Evolutionary conservation across 2,888 invertebrate species (phyloP), one percentile per base, ranked within the genome.

Genomic region (Drosophila cognata): DNA sequence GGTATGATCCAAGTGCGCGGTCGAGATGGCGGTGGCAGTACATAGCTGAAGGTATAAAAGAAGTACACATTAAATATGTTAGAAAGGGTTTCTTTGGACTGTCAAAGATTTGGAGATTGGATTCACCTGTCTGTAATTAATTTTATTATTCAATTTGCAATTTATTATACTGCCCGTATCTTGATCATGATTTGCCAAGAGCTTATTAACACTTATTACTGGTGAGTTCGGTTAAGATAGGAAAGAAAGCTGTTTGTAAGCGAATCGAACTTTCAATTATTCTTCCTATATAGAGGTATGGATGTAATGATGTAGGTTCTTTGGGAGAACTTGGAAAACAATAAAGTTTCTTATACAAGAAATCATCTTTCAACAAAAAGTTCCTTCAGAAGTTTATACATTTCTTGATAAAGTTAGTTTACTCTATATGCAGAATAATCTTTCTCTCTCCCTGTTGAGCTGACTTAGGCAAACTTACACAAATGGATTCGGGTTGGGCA

Each of bases 401-500:
- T 43, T 21, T 21, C 13, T 21, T 46, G 7, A 7, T 4, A 21
- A 21, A 13, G 2, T 13, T 7, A 21, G 0, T 46, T 13, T 21
- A 6, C 10, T 10, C n/a, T 41, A 2, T 5, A 11, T 11, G 41
- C 2, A n/a, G 10, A n/a, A 5, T 10, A 41, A 41, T 21, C 41
- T 41, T 21, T 43, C 0, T 7, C 13, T 46, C 4, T 16, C 8
- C 2, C 7, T 4, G 46, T 2, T 16, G 7, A 46, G 7, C 21
- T 8, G 46, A 25, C 25, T 46, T 16, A 16, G 25, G 21, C 8
- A 25, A 46, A 90, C 88, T 93, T 93, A 95, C 95, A 94, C 94
- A 91, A 94, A 94, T 82, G 94, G 94, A 81, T 94, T 94, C 66
- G 95, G 95, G 91, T 95, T 95, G 35, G 95, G 95, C 31, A 94